Base-by-base conservation (phyloP, 2,113 vertebrate genomes). In the Amphilophus citrinellus region DNA sequence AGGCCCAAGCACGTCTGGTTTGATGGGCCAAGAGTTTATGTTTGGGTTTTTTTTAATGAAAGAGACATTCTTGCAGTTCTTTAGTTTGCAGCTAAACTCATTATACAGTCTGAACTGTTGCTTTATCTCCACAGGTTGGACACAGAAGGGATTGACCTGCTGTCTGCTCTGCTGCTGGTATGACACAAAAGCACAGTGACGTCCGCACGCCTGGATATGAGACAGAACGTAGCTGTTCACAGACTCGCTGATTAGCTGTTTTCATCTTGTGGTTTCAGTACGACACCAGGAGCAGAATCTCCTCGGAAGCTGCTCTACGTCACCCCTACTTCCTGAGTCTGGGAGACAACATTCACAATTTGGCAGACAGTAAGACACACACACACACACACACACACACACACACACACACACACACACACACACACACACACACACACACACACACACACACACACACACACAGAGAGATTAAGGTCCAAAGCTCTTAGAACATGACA, bases 301-400 rank as follows among this genome's bases (percentile, higher is more conserved):
- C 97, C 0, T 95, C 98, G 8, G 98, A 98, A 87, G 94, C 89
- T 0, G 97, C 97, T 50, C 94, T 98, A 80, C 96, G 18, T 50
- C 97, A 99, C 68, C 59, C 96, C 0, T 98, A 99, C 95, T 99
- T 99, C 95, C 96, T 90, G 84, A 96, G 95, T 84, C 93, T 99
- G 84, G 98, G 97, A 1, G 97, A 98, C 60, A 92, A 93, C 1
- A 95, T 99, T 39, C 97, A 97, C 61, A 96, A 97, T 76, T 93
- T 99, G 59, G 93, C 97, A 22, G 98, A 99, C 93, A 99, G 98
- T 99, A 93, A 98, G 98, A 83, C n/a, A 56, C 0, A 22, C 11
- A 84, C 18, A 61, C 39, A 76, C 60, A 79, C 27, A 82, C 22
- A 66, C 20, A 75, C 61, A 83, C 60, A 76, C 32, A 35, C 24